phyloP scores from a whole-genome alignment of 2,113 vertebrate genomes.

The Fulmarus glacialis region DNA sequence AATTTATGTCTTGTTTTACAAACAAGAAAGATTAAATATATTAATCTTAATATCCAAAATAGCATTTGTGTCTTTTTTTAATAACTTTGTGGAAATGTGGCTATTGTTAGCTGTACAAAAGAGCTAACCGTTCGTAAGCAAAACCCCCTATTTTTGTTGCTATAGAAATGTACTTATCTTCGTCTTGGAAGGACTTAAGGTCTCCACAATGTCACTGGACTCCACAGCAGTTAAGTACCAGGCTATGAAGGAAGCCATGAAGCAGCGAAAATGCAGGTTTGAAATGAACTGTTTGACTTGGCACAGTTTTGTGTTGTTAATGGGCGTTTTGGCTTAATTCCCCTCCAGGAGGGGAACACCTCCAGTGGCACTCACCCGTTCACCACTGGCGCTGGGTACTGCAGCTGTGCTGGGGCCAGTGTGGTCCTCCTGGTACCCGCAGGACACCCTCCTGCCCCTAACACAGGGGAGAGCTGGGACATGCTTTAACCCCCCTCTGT shows the following conservation, averaged over 20 bases:
- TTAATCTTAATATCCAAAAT: conserved; percentile 63
- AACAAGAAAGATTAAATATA: conserved; percentile 74
- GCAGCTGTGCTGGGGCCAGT: rapidly evolving
- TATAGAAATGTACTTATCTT: not conserved
- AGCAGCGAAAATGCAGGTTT: not conserved
- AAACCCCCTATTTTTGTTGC: not conserved
- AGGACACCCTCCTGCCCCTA: not conserved
- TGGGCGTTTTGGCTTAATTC: not conserved
- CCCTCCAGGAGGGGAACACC: not conserved
- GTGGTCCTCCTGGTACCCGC: not conserved
- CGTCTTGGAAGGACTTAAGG: not conserved
- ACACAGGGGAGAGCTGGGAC: not conserved
- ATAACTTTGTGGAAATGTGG: not conserved
- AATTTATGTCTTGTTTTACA: conserved; percentile 74
- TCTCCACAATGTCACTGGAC: not conserved
- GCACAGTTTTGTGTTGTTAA: not conserved
- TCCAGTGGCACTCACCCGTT: not conserved
- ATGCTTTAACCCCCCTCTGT: not conserved
- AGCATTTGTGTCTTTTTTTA: conserved; percentile 24
- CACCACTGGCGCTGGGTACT: rapidly evolving
- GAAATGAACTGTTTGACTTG: not conserved
- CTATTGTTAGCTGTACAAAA: not conserved
- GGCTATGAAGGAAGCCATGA: not conserved
- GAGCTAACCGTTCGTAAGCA: not conserved
- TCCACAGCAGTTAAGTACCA: not conserved